Base-by-base conservation (phyloP, 2,888 invertebrate genomes). In the Rhaphigaster nebulosa region DNA sequence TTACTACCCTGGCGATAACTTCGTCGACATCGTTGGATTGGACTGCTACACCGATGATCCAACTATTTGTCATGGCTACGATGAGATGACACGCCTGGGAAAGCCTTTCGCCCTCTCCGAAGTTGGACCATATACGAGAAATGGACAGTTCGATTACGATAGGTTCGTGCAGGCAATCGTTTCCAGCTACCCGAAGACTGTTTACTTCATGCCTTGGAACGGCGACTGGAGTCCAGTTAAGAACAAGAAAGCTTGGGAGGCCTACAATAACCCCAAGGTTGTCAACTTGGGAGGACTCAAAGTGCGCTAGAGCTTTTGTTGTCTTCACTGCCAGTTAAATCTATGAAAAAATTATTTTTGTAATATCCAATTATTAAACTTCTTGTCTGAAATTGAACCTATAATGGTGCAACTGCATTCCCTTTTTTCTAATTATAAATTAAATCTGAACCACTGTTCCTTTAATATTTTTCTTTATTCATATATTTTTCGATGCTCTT, bases 21-120 rank as follows among this genome's bases (percentile, higher is more conserved):
- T 87, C 87, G 80, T 80, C 23, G 80, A 80, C 80, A 41, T 80
- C 13, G 80, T 80, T 41, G 80, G 80, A 20, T 41, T 80, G 80
- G 80, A 80, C 26, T 5, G 8, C 20, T 80, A 80, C 80, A 38
- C 41, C 41, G 80, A 80, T 13, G 41, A 80, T 26, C 41, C 80
- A 20, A 12, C 13, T 2, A 65, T 6, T 10, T 15, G 29, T 41
- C 23, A 38, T 26, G 80, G 80, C 41, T 80, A 80, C 8, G 80
- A 38, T 41, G 80, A 80, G 80, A 80, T 80, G 41, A 41, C 23
- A 26, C 34, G 80, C 10, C 23, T 80, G 8, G 41, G 80, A 23
- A 80, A 80, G 26, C 80, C 80, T 41, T 80, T 80, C 23, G 80
- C 38, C 23, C 41, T 80, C 23, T 23, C 80, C 1, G 80, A 80